phyloP scores from a whole-genome alignment of 2,797 vertebrate genomes.

The Mus caroli region DNA sequence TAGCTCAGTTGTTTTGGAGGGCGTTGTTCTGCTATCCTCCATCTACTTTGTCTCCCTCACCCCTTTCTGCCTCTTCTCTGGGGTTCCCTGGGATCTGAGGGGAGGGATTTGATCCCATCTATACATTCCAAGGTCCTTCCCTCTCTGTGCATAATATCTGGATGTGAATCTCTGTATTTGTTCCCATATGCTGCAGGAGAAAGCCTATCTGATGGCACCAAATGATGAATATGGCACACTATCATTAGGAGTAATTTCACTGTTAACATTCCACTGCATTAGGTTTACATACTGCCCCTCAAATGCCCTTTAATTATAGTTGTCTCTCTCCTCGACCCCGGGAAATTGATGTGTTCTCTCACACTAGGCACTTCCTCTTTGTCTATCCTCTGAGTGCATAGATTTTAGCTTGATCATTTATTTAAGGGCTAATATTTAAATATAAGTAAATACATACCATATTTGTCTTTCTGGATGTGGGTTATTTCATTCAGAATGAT shows the following conservation, averaged over 20 bases:
- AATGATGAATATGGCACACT: not conserved
- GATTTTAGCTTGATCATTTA: not conserved
- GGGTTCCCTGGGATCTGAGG: too few species aligned
- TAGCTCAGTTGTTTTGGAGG: too few species aligned
- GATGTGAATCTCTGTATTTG: too few species aligned
- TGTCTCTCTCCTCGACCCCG: not conserved
- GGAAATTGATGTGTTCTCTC: too few species aligned
- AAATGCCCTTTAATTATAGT: not conserved
- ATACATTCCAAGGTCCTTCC: too few species aligned
- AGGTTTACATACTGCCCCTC: not conserved
- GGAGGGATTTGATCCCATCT: too few species aligned
- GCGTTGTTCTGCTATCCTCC: too few species aligned
- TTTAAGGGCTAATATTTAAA: not conserved
- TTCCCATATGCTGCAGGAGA: too few species aligned
- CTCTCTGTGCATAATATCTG: too few species aligned
- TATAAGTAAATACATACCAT: not conserved
- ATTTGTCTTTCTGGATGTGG: not conserved
- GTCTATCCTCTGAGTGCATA: not conserved
- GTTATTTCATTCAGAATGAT: too few species aligned
- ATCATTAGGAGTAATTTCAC: not conserved
- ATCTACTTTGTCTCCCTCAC: too few species aligned
- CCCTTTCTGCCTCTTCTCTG: too few species aligned
- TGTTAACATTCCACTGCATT: not conserved
- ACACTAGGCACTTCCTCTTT: not conserved
- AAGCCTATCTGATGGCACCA: not conserved